phyloP scores from a whole-genome alignment of 2,113 vertebrate species.

The Edolisoma coerulescens region DNA sequence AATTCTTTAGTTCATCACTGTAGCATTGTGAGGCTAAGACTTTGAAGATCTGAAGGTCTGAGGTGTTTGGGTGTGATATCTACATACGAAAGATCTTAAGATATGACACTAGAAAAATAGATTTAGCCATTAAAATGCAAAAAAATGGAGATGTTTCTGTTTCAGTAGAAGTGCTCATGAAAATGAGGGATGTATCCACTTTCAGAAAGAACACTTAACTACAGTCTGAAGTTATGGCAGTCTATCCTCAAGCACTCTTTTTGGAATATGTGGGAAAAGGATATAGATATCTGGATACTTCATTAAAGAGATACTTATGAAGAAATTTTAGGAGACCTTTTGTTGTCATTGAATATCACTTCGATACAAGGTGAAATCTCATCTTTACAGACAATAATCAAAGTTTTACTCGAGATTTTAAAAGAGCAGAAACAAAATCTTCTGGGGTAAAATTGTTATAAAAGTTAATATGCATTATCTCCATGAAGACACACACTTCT shows the following conservation, averaged over 20 bases:
- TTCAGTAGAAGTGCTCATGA: not conserved
- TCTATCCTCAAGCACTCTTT: not conserved
- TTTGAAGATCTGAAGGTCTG: not conserved
- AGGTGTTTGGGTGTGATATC: not conserved
- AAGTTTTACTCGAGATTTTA: not conserved
- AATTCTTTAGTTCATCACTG: not conserved
- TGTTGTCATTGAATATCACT: not conserved
- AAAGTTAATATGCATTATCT: not conserved
- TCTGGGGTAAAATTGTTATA: not conserved
- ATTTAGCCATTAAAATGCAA: not conserved
- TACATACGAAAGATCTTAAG: not conserved
- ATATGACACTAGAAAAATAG: not conserved
- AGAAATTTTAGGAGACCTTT: not conserved
- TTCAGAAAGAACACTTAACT: not conserved
- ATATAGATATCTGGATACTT: not conserved
- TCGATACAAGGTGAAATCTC: not conserved
- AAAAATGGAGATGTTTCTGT: not conserved
- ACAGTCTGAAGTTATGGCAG: not conserved
- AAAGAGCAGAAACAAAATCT: not conserved
- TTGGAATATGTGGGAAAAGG: not conserved
- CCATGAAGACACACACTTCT: not conserved
- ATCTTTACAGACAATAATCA: not conserved
- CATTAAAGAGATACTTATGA: not conserved
- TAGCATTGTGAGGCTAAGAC: not conserved
- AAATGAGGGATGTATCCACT: not conserved